These are phyloP conservation scores for Macropodus opercularis DNA, from an alignment of 2,797 vertebrate genomes.

Conservation along the genomic window DNA sequence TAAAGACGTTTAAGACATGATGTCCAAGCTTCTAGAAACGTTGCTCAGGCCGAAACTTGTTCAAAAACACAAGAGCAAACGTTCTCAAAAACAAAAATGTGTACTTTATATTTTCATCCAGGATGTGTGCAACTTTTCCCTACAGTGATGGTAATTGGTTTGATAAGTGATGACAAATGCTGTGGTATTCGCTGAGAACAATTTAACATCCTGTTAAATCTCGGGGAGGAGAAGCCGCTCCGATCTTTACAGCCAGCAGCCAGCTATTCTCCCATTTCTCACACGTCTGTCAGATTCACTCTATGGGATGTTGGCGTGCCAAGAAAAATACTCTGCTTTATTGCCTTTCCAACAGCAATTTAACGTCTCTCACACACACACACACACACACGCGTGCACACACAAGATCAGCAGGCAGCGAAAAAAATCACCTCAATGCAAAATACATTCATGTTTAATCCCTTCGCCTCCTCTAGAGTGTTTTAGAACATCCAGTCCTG, in stretches of 20 bases:
- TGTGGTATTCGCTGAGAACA: slow-evolving; percentile 31
- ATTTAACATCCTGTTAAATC: slow-evolving; percentile 39
- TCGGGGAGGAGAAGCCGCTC: slow-evolving; percentile 16
- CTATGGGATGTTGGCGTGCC: slow-evolving; percentile 29
- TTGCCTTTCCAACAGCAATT: slow-evolving; percentile 57
- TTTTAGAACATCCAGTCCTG: slow-evolving; percentile 29
- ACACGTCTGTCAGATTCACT: slow-evolving; percentile 48
- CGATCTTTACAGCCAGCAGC: slow-evolving; percentile 41
- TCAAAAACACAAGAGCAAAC: no score
- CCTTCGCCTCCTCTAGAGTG: slow-evolving; percentile 25
- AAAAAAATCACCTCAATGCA: slow-evolving; percentile 52
- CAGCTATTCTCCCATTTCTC: slow-evolving; percentile 39
- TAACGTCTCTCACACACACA: slow-evolving; percentile 16
- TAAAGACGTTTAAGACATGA: no score
- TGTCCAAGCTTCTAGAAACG: no score
- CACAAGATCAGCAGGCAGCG: not conserved
- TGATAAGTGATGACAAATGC: slow-evolving; percentile 50
- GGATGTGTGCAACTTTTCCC: not conserved
- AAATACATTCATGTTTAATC: slow-evolving; percentile 55
- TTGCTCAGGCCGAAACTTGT: no score
- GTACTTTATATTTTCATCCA: not conserved
- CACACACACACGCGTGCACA: not conserved
- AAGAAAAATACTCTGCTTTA: slow-evolving; percentile 37
- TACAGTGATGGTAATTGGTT: slow-evolving; percentile 39
- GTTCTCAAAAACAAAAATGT: no score